These are phyloP conservation scores for Drosophila rellima DNA, from an alignment of 2,888 invertebrate genomes.

Conservation along the genomic window DNA sequence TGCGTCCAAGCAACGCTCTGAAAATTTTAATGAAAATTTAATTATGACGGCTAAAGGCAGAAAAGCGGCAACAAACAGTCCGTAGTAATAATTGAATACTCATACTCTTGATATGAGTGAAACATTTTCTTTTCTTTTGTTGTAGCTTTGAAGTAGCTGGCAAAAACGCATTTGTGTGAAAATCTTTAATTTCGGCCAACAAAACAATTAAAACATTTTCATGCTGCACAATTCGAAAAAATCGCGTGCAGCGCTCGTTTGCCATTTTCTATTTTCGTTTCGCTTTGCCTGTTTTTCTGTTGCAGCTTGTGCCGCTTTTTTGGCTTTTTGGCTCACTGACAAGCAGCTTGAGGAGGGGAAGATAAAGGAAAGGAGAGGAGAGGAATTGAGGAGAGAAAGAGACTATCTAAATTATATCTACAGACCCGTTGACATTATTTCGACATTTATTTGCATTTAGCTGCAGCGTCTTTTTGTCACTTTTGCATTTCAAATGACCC, in stretches of 20 bases:
- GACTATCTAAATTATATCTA: constrained; percentile 26
- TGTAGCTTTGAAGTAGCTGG: constrained; percentile 16
- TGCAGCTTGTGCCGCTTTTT: constrained; percentile 36
- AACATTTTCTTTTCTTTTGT: constrained; percentile 39
- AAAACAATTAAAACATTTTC: constrained; percentile 76
- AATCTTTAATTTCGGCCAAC: constrained; percentile 10
- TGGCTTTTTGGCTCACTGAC: constrained; percentile 71
- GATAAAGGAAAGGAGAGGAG: neutral
- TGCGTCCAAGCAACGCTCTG: constrained; percentile 67
- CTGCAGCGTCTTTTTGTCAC: constrained; percentile 51
- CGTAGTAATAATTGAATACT: constrained; percentile 31
- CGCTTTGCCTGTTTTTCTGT: constrained; percentile 27
- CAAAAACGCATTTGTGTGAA: constrained; percentile 2
- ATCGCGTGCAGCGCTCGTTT: constrained; percentile 68
- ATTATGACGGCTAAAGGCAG: constrained; percentile 45
- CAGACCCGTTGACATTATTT: constrained; percentile 75
- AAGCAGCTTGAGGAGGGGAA: constrained; percentile 20
- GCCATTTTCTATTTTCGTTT: constrained; percentile 72
- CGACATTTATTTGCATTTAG: constrained; percentile 68
- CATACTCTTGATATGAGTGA: constrained; percentile 51
- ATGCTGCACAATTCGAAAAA: constrained; percentile 66
- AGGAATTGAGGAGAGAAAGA: neutral
- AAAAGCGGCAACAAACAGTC: constrained; percentile 37
- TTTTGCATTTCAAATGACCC: constrained; percentile 79
- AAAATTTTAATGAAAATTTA: constrained; percentile 55